Evolutionary conservation across 2,888 invertebrate genomes (phyloP).

Genomic region (Pterostichus niger): DNA sequence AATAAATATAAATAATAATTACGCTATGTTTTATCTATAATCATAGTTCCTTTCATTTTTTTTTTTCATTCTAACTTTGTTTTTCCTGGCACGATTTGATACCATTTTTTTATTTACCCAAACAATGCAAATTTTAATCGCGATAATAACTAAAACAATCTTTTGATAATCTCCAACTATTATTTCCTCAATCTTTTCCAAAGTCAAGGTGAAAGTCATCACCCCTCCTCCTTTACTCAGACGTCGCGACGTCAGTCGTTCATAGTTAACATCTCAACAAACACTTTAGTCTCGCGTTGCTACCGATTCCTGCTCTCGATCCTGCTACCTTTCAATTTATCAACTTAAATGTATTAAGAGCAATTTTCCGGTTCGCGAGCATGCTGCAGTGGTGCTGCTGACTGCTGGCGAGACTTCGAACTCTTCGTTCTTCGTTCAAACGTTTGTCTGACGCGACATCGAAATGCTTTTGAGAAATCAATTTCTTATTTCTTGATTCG

Average conservation of each 20-base stretch:
- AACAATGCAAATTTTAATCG: no score
- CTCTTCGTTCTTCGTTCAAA: not conserved
- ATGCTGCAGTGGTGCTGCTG: not conserved
- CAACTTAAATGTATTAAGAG: slow-evolving; percentile 53
- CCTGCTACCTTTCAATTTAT: slow-evolving; percentile 45
- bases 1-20: no score
- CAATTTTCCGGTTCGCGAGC: slow-evolving; percentile 29
- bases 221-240: not conserved
- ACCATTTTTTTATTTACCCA: no score
- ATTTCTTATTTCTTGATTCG: slow-evolving; percentile 21
- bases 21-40: no score
- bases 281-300: not conserved
- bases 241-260: not conserved
- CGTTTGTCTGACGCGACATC: slow-evolving; percentile 23
- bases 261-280: slow-evolving; percentile 43
- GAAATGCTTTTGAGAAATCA: slow-evolving; percentile 51
- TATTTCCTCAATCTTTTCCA: no score
- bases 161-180: no score
- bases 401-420: not conserved
- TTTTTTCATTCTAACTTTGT: no score
- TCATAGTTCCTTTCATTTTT: no score
- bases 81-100: no score
- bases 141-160: no score
- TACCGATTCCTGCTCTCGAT: not conserved
- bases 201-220: no score